These are phyloP conservation scores for Xenopus borealis DNA, from an alignment of 2,113 vertebrate species.

Conservation along the genomic window DNA sequence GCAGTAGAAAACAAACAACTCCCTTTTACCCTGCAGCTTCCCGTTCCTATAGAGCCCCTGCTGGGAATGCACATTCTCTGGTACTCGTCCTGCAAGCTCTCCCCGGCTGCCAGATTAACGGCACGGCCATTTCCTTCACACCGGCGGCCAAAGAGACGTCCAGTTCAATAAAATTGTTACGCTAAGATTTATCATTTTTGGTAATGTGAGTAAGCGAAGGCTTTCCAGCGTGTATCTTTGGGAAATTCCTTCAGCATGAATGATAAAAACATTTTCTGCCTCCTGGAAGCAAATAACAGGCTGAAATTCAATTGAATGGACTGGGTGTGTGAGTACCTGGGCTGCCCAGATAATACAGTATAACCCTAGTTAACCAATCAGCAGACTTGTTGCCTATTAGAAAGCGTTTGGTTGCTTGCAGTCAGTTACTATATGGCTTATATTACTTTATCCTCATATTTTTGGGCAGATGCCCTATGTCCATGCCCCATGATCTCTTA, in stretches of 20 bases:
- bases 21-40: background rate
- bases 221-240: slow-evolving; percentile 42
- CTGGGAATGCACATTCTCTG: slow-evolving; percentile 34
- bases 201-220: slow-evolving; percentile 39
- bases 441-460: no score
- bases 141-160: slow-evolving; percentile 31
- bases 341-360: no score
- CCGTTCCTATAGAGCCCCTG: slow-evolving; percentile 17
- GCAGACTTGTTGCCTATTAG: no score
- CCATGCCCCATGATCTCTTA: no score
- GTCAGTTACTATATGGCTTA: no score
- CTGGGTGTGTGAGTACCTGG: no score
- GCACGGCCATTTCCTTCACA: slow-evolving; percentile 30
- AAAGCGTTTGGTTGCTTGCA: no score
- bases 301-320: no score
- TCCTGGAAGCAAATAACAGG: slow-evolving; percentile 3
- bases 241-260: slow-evolving; percentile 44
- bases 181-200: slow-evolving; percentile 42
- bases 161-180: slow-evolving; percentile 44
- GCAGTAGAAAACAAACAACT: no score
- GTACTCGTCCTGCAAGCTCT: slow-evolving; percentile 13
- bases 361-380: no score
- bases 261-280: slow-evolving; percentile 38
- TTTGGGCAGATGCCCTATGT: no score
- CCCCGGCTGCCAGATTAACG: slow-evolving; percentile 35